phyloP scores from a whole-genome alignment of 2,113 vertebrate species.

The Nycticorax nycticorax region DNA sequence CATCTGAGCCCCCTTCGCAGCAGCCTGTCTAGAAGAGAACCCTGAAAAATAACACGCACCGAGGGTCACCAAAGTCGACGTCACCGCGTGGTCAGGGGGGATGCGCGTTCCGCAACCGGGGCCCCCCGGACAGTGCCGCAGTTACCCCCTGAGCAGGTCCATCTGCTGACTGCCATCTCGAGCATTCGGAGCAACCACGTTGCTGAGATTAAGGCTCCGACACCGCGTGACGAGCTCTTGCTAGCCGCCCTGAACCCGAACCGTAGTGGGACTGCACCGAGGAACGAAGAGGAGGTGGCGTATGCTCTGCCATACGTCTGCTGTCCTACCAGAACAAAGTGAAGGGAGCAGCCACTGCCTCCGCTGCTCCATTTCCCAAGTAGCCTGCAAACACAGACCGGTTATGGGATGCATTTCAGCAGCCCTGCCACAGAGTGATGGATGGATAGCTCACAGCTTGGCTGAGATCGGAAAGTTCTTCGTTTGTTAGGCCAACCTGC shows the following conservation, averaged over 20 bases:
- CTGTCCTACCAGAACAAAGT: rapidly evolving
- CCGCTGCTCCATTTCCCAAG: not conserved
- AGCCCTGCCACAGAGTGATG: not conserved
- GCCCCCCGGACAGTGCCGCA: rapidly evolving
- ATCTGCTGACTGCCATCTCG: not conserved
- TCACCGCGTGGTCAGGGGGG: rapidly evolving
- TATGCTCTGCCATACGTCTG: rapidly evolving
- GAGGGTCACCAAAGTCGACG: rapidly evolving
- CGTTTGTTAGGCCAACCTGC: not conserved
- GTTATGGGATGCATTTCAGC: rapidly evolving
- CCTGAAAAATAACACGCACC: rapidly evolving
- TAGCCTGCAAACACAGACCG: not conserved
- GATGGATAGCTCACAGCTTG: too few species aligned
- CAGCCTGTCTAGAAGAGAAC: not conserved
- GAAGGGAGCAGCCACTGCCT: not conserved
- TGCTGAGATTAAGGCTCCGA: not conserved
- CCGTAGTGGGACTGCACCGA: rapidly evolving
- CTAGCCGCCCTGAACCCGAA: not conserved
- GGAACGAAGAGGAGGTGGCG: not conserved
- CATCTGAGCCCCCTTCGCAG: rapidly evolving
- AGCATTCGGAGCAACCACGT: not conserved
- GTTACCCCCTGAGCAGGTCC: rapidly evolving
- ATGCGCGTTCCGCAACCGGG: rapidly evolving
- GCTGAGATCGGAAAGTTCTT: not conserved
- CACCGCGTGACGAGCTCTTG: rapidly evolving